phyloP scores from a whole-genome alignment of 1,140 invertebrate species.

The Pemphigus obesinymphae region DNA sequence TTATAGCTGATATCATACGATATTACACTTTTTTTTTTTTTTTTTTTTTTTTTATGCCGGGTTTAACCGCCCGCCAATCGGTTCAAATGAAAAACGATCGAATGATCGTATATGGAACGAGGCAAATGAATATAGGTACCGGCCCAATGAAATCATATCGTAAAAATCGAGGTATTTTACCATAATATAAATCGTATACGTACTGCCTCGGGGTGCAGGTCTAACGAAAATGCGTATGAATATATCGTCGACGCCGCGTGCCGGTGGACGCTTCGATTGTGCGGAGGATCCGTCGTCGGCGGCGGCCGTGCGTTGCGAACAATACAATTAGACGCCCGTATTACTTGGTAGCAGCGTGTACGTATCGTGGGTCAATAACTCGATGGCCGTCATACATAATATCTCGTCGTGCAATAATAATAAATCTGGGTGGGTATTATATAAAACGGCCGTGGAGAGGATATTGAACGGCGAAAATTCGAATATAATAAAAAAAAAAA shows the following conservation, averaged over 20 bases:
- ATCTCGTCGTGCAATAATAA: background rate
- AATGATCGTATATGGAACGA: too few relatives aligned
- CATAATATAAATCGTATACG: too few relatives aligned
- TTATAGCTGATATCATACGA: too few relatives aligned
- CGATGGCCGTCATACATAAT: background rate
- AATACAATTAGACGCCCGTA: background rate
- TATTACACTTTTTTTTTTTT: too few relatives aligned
- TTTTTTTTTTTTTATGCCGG: too few relatives aligned
- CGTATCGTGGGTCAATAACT: constrained; percentile 8
- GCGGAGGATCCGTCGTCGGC: background rate
- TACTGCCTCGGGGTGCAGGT: background rate
- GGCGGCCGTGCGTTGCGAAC: background rate
- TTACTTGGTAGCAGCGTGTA: background rate
- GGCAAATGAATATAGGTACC: too few relatives aligned
- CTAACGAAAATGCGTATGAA: background rate
- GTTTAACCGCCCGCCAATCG: too few relatives aligned
- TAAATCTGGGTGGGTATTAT: too few relatives aligned
- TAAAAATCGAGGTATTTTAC: too few relatives aligned
- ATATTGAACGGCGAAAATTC: background rate
- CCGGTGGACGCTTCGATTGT: background rate
- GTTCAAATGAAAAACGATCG: too few relatives aligned
- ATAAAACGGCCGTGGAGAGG: background rate
- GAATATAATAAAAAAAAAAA: background rate
- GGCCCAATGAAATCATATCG: too few relatives aligned
- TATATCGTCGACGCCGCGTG: background rate